phyloP scores from a whole-genome alignment of 1,140 invertebrate genomes.

The Tetramorium parvispinum region DNA sequence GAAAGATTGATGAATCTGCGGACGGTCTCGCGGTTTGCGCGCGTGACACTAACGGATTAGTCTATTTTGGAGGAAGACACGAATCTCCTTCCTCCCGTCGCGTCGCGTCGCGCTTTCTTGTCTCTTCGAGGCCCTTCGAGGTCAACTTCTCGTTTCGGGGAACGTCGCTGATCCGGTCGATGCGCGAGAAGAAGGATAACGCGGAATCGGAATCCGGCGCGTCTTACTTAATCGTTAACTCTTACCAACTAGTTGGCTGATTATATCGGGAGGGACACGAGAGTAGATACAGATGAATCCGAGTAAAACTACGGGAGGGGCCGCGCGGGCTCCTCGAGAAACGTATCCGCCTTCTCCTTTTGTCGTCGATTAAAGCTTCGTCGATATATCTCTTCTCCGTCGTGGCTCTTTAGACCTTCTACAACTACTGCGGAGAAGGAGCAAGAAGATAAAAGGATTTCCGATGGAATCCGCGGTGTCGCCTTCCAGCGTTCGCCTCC shows the following conservation, averaged over 20 bases:
- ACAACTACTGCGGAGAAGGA: conserved; percentile 28
- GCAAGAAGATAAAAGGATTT: conserved; percentile 42
- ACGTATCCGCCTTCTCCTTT: neutral
- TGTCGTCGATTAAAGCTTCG: conserved; percentile 52
- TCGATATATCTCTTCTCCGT: conserved; percentile 54
- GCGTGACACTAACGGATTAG: conserved; percentile 44
- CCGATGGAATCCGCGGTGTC: conserved; percentile 9
- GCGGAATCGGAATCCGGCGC: neutral
- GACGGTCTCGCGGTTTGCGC: neutral
- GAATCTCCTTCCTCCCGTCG: neutral
- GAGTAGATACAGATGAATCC: conserved; percentile 24
- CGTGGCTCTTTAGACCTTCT: conserved; percentile 2
- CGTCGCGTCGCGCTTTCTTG: neutral
- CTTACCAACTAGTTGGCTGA: conserved; percentile 35
- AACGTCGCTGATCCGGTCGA: neutral
- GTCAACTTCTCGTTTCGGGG: neutral
- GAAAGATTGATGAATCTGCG: conserved; percentile 36
- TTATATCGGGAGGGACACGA: conserved; percentile 30
- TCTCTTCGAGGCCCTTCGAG: neutral
- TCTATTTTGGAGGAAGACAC: neutral
- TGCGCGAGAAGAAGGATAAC: neutral
- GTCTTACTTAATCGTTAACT: conserved; percentile 10
- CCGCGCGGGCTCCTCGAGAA: neutral
- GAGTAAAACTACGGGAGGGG: conserved; percentile 15
- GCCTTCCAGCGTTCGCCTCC: conserved; percentile 10